Percentiles rank a stretch among this genome's conserved stretches.
Evolutionary conservation across 2,797 vertebrate genomes (phyloP).

Genomic region (Furcifer pardalis): DNA sequence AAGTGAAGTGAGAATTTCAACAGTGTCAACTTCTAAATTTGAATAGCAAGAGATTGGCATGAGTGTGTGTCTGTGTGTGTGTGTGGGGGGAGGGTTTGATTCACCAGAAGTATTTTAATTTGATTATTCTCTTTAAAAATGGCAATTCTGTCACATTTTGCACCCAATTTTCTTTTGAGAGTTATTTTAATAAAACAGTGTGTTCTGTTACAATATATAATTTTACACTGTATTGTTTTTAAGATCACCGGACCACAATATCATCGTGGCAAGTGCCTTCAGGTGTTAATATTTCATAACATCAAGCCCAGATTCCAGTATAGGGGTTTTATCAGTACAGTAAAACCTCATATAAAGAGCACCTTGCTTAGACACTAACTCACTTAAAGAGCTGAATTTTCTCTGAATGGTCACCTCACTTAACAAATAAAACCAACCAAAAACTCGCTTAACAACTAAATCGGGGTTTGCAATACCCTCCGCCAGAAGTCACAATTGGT

Average conservation of each 20-base stretch:
- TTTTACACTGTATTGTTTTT: background rate
- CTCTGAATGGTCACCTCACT: too few relatives aligned
- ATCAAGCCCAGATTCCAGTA: background rate
- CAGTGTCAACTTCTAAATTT: slow-evolving; percentile 69
- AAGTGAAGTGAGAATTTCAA: slow-evolving; percentile 66
- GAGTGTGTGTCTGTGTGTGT: background rate
- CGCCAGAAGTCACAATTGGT: too few relatives aligned
- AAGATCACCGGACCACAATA: background rate
- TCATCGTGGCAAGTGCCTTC: background rate
- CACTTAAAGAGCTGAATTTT: too few relatives aligned
- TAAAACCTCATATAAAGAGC: too few relatives aligned
- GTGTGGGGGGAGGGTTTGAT: slow-evolving; percentile 18
- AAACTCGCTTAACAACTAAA: too few relatives aligned
- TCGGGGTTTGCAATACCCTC: too few relatives aligned
- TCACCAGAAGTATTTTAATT: slow-evolving; percentile 17
- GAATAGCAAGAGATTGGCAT: slow-evolving; percentile 41
- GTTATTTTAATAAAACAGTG: background rate
- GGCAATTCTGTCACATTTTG: background rate
- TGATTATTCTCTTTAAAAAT: slow-evolving; percentile 11
- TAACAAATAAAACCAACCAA: too few relatives aligned
- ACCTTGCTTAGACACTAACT: too few relatives aligned
- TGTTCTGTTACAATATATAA: background rate
- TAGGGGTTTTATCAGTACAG: background rate
- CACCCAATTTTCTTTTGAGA: background rate
- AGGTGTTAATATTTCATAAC: background rate